Conservation (phyloP, 2,113 vertebrate species). For the Eptesicus fuscus region DNA sequence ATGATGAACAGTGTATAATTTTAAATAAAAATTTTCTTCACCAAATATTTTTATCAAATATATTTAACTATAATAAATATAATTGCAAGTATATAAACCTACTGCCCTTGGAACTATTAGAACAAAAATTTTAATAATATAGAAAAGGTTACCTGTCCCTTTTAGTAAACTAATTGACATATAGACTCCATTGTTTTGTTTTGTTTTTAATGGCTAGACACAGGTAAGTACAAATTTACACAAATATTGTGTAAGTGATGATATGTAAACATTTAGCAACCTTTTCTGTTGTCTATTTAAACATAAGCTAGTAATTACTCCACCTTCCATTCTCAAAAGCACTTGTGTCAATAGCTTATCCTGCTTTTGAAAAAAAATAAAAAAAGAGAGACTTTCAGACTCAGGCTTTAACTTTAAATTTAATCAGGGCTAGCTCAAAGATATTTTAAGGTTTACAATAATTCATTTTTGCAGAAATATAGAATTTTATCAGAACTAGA, state of each 20-base stretch:
- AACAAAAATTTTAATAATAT: background rate
- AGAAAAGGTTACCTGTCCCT: background rate
- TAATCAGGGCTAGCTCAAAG: background rate
- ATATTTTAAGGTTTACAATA: background rate
- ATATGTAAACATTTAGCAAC: background rate
- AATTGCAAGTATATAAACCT: background rate
- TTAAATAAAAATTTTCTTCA: background rate
- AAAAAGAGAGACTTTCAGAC: background rate
- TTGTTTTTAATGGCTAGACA: background rate
- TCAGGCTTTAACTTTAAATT: background rate
- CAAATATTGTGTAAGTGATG: slow-evolving; percentile 18
- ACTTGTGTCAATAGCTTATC: slow-evolving; percentile 13
- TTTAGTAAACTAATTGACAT: background rate
- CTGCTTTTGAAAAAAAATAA: background rate
- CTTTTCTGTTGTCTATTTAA: slow-evolving; percentile 29
- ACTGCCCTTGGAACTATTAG: background rate
- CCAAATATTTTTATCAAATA: background rate
- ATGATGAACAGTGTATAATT: background rate
- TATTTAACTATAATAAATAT: background rate
- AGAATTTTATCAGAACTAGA: background rate
- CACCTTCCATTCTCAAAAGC: slow-evolving; percentile 13
- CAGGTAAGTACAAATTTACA: background rate
- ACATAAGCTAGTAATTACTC: slow-evolving; percentile 2
- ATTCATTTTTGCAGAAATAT: background rate
- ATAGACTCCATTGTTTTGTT: background rate